Evolutionary conservation across 2,888 invertebrate genomes (phyloP).

Genomic region (Steinernema hermaphroditum): DNA sequence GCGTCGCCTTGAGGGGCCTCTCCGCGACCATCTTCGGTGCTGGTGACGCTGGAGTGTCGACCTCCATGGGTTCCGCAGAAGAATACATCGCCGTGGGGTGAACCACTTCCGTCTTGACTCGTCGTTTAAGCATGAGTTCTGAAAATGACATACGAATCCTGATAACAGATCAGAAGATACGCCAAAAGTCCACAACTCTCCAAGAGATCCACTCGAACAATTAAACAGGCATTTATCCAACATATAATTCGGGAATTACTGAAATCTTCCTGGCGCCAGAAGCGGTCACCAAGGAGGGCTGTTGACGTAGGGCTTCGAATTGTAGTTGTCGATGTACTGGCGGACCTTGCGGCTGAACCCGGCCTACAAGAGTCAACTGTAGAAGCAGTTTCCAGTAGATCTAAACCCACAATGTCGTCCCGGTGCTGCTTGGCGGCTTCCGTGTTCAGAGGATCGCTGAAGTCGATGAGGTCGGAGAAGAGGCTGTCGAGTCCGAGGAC

Average conservation of each 20-base stretch:
- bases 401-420: slow-evolving; percentile 73
- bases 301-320: slow-evolving; percentile 5
- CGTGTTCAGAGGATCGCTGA: slow-evolving; percentile 90
- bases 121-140: neutral
- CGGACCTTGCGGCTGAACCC: slow-evolving; percentile 36
- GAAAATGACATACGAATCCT: neutral
- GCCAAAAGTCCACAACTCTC: neutral
- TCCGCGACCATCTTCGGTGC: too few species aligned
- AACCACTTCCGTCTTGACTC: neutral
- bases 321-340: slow-evolving; percentile 42
- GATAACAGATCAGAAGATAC: neutral
- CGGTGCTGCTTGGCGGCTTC: slow-evolving; percentile 89
- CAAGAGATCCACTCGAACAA: neutral
- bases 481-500: slow-evolving; percentile 90
- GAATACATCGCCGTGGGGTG: too few species aligned
- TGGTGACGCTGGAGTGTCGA: too few species aligned
- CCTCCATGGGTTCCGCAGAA: too few species aligned
- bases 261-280: neutral
- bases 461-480: slow-evolving; percentile 90
- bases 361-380: too few species aligned
- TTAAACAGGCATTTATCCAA: neutral
- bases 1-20: too few species aligned
- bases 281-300: neutral
- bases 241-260: neutral
- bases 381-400: too few species aligned